Base-by-base conservation (phyloP, 2,888 invertebrate species). In the Blomia tropicalis region DNA sequence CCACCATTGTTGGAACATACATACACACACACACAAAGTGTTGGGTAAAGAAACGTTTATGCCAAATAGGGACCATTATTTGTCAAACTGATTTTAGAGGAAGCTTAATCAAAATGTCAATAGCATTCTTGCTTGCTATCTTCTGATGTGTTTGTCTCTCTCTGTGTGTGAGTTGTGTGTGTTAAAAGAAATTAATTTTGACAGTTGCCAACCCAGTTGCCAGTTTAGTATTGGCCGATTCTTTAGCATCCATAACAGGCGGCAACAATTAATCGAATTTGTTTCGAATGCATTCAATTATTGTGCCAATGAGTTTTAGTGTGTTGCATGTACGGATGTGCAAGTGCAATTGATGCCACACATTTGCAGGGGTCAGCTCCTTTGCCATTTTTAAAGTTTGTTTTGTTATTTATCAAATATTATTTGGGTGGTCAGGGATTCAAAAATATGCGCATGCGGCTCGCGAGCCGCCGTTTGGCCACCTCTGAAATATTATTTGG, bases 41-140 rank as follows among this genome's bases (percentile, higher is more conserved):
- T n/a, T n/a, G n/a, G n/a, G n/a, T n/a, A n/a, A n/a, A n/a, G n/a
- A n/a, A n/a, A n/a, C n/a, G n/a, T n/a, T n/a, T n/a, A n/a, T n/a
- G n/a, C n/a, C n/a, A n/a, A n/a, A n/a, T n/a, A n/a, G n/a, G n/a
- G n/a, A n/a, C n/a, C n/a, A n/a, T n/a, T n/a, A 47, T 22, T 47
- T 47, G 51, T 47, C 51, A n/a, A 27, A 47, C 51, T 47, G 51
- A 47, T 47, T 47, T 47, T 47, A 47, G 51, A 47, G 51, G 7
- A n/a, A 47, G n/a, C 51, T 47, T 47, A 47, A 47, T 47, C 51
- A 47, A 47, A 47, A 47, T 47, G 51, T 47, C 51, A 47, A 47
- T 47, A 47, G n/a, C 51, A 47, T 47, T 47, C 51, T 47, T n/a
- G 51, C 51, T 47, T n/a, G n/a, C n/a, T n/a, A n/a, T n/a, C n/a